Evolutionary conservation across 2,888 invertebrate species (phyloP).

Genomic region (Tortrix viridana): DNA sequence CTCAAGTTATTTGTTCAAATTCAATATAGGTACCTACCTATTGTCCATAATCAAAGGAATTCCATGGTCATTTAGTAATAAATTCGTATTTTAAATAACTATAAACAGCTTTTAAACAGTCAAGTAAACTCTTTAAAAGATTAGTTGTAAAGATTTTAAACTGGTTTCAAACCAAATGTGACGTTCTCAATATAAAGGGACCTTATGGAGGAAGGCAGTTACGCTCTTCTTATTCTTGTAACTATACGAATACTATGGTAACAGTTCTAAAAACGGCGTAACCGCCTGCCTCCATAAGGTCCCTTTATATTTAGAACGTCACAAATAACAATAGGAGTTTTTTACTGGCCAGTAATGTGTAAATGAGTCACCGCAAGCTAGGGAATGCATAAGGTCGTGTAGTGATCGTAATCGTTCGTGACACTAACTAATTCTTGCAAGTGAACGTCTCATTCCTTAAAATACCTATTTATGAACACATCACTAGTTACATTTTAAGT

Average conservation of each 20-base stretch:
- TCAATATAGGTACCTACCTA: no score
- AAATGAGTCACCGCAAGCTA: slow-evolving; percentile 26
- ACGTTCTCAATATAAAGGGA: no score
- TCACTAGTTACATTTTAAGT: slow-evolving; percentile 25
- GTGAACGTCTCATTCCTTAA: slow-evolving; percentile 20
- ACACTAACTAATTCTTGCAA: slow-evolving; percentile 13
- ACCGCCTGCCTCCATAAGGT: no score
- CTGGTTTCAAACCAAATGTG: no score
- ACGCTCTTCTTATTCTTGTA: no score
- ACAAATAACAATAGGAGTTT: background rate
- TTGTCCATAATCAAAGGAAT: no score
- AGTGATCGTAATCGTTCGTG: slow-evolving; percentile 25
- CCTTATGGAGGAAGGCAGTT: no score
- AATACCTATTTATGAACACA: slow-evolving; percentile 3
- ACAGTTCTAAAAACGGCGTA: no score
- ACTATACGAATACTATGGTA: no score
- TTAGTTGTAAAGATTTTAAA: background rate
- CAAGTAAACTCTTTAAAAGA: background rate
- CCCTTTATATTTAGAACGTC: no score
- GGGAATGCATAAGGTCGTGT: slow-evolving; percentile 31
- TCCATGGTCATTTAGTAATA: no score
- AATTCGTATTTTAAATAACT: no score
- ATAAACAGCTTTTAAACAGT: background rate
- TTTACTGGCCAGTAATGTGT: slow-evolving; percentile 16
- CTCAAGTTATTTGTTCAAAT: slow-evolving; percentile 3